Base-by-base conservation (phyloP, 2,113 vertebrate genomes). In the Cyrtonyx montezumae region DNA sequence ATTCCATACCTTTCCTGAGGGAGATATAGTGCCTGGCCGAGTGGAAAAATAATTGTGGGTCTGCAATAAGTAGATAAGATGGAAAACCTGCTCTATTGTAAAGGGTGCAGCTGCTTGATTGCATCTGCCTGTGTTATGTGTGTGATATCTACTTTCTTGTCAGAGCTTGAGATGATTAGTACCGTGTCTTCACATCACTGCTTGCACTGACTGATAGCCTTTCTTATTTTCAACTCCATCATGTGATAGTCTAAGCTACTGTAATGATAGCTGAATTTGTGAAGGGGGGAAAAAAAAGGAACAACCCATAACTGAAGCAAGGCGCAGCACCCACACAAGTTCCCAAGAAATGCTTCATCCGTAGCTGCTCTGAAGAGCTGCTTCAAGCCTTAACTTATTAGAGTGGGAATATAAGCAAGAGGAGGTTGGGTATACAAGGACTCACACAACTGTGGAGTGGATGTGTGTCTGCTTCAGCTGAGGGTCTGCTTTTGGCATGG, bases 11-110 rank as follows among this genome's bases (percentile, higher is more conserved):
- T 71, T 94, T 90, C 86, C 92, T 71, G 65, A 55, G 58, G 43
- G 62, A 94, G 53, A 62, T n/a, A 36, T 70, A 79, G 53, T 51
- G 58, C 53, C 88, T 91, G 77, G 56, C 62, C 86, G 75, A 79
- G 73, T 84, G 90, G 69, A 91, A 88, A 91, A 81, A 69, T 90
- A 96, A 79, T 56, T 75, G 49, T 51, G 61, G 51, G 53, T 75
- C 86, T 93, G 80, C 78, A 93, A 78, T 65, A 85, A 83, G 93
- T 11, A 93, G 77, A 56, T 91, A 94, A 95, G 85, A 85, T 12
- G 4, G 87, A 91, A 92, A 95, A 80, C 75, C 78, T 88, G 61
- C 62, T 88, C 63, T 90, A 0, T 86, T 78, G 86, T 81, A 84
- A 90, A 79, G 73, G 36, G 36, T 81, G 80, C 43, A 88, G 80